Evolutionary conservation across 1,140 invertebrate species (phyloP).

Genomic region (Orchesella cincta): DNA sequence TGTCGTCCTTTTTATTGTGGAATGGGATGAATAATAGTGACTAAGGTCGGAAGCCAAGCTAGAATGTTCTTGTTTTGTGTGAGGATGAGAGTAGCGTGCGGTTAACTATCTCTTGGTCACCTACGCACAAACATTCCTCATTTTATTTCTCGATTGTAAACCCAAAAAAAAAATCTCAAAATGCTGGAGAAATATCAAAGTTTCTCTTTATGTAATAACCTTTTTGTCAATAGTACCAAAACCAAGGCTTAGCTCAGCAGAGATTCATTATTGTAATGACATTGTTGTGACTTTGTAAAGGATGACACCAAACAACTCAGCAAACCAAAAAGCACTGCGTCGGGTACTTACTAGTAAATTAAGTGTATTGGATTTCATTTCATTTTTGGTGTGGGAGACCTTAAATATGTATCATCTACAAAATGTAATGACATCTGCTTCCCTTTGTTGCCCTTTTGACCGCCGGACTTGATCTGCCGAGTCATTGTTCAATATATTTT

Average conservation of each 20-base stretch:
- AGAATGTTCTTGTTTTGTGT: neutral
- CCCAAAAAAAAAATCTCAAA: slow-evolving; percentile 16
- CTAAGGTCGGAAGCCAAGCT: slow-evolving; percentile 24
- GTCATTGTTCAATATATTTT: slow-evolving; percentile 7
- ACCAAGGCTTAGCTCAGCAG: no score
- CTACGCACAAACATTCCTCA: slow-evolving; percentile 16
- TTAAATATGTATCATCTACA: slow-evolving; percentile 6
- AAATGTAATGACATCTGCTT: slow-evolving; percentile 6
- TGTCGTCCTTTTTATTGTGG: slow-evolving; percentile 18
- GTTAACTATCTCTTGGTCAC: slow-evolving; percentile 12
- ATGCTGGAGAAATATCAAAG: neutral
- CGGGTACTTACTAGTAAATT: neutral
- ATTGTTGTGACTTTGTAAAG: no score
- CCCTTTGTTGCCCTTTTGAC: slow-evolving; percentile 2
- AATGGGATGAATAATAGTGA: slow-evolving; percentile 14
- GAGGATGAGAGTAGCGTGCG: neutral
- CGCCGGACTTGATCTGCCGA: neutral
- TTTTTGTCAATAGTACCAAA: neutral
- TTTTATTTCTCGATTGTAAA: neutral
- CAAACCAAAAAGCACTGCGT: no score
- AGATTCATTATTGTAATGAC: no score
- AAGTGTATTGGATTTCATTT: neutral
- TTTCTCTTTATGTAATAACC: slow-evolving; percentile 1
- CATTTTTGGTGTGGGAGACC: slow-evolving; percentile 8
- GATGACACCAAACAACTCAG: no score